Evolutionary conservation across 1,140 invertebrate species (phyloP), one percentile per base, ranked within the genome.

Genomic region (Lordiphosa stackelbergi): DNA sequence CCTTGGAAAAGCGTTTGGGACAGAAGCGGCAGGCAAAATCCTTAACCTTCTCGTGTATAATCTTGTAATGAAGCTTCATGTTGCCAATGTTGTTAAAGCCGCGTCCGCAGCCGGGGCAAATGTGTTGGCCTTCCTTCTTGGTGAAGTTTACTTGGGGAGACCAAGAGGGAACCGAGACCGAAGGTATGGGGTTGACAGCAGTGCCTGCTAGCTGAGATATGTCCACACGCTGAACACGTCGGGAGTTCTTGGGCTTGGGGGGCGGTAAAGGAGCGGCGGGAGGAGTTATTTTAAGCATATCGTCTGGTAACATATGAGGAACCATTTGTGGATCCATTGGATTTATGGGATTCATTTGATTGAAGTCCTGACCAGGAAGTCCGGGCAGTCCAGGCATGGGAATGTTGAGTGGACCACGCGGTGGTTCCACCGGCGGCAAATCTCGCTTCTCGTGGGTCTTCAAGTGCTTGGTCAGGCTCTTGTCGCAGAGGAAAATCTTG

Each of bases 11-110:
- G 6, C 79, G 65, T 41, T 84, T 81, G 35, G 83, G 72, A 55
- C 86, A 87, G 59, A 86, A 87, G 1, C 84, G 61, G 22, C 86
- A 87, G 12, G 83, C 78, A 10, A 86, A 87, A 42, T 87, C 84
- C 54, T 87, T 87, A 5, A 87, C 79, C 54, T 85, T 87, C 46
- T 86, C 74, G 46, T 87, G 86, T n/a, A 87, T 87, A 22, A 87
- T 86, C 34, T 86, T 81, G 19, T 87, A 83, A 53, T 87, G 86
- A 1, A 85, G 71, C 37, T 83, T 86, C 58, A 87, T 74, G 61
- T 87, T 87, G 36, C 83, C 85, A 13, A 78, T 79, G 16, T 85
- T 85, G n/a, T 87, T 87, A 12, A 87, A 87, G 45, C 85, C 85
- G 1, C 78, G 81, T 0, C 85, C 85, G 35, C 85, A 87, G 42